Evolutionary conservation across 2,888 invertebrate genomes (phyloP).

Genomic region (Caenorhabditis zanzibari): DNA sequence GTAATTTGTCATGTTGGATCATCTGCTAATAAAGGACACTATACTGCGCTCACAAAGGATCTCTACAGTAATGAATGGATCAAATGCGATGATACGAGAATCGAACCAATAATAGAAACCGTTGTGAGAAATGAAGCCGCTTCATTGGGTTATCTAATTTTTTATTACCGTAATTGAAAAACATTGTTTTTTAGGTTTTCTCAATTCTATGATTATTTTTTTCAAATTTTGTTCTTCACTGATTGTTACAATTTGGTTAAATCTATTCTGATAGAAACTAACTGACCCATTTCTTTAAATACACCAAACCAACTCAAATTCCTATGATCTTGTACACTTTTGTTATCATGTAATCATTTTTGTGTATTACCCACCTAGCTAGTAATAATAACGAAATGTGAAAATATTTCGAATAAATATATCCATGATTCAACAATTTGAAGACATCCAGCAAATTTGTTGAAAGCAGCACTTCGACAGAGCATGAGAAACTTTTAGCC

Average conservation of each 20-base stretch:
- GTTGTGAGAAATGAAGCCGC: not conserved
- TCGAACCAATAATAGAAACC: not conserved
- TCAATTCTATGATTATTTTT: too few species aligned
- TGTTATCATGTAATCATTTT: not conserved
- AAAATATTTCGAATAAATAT: too few species aligned
- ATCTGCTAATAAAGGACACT: not conserved
- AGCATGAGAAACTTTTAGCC: conserved; percentile 64
- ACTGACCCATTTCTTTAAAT: too few species aligned
- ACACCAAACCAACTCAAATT: too few species aligned
- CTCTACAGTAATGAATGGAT: not conserved
- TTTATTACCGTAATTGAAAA: not conserved
- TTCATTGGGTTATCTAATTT: not conserved
- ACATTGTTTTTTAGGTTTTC: too few species aligned
- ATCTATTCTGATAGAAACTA: too few species aligned
- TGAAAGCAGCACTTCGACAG: conserved; percentile 73
- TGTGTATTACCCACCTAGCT: too few species aligned
- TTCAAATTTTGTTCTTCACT: too few species aligned
- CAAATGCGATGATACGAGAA: not conserved
- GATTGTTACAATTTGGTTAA: too few species aligned
- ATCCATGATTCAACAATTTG: too few species aligned
- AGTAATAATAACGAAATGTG: too few species aligned
- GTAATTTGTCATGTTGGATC: conserved; percentile 3
- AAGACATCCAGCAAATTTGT: conserved; percentile 74
- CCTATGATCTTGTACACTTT: not conserved
- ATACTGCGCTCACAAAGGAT: not conserved